Conservation (phyloP, 1,140 invertebrate genomes). For the Camponotus pennsylvanicus region DNA sequence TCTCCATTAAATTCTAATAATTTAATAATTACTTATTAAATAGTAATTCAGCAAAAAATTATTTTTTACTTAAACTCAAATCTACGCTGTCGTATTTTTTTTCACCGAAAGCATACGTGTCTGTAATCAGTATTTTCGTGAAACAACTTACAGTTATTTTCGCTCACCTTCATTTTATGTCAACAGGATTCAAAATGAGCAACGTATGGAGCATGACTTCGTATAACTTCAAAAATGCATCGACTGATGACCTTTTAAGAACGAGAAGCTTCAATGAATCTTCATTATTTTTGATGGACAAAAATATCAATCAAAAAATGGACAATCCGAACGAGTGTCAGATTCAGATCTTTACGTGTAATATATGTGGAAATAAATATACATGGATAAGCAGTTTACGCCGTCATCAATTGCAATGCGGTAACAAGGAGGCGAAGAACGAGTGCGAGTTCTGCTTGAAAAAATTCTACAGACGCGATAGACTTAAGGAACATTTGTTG, state of each 20-base stretch:
- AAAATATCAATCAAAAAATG: too few species aligned
- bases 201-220: conserved; percentile 27
- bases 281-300: too few species aligned
- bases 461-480: conserved; percentile 76
- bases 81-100: background rate
- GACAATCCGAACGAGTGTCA: conserved; percentile 26
- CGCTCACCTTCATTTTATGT: conserved; percentile 54
- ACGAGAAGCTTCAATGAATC: background rate
- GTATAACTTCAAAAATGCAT: background rate
- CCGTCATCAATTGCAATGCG: conserved; percentile 77
- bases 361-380: conserved; percentile 54
- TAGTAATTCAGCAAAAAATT: background rate
- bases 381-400: conserved; percentile 59
- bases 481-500: conserved; percentile 74
- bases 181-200: conserved; percentile 44
- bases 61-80: background rate
- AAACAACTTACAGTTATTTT: background rate
- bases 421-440: conserved; percentile 77
- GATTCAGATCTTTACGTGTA: conserved; percentile 35
- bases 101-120: background rate
- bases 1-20: background rate
- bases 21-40: background rate
- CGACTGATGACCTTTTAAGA: conserved; percentile 9
- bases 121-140: background rate
- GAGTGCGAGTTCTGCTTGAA: conserved; percentile 77